Base-by-base conservation (phyloP, 1,140 invertebrate genomes). In the Megathymus violae region DNA sequence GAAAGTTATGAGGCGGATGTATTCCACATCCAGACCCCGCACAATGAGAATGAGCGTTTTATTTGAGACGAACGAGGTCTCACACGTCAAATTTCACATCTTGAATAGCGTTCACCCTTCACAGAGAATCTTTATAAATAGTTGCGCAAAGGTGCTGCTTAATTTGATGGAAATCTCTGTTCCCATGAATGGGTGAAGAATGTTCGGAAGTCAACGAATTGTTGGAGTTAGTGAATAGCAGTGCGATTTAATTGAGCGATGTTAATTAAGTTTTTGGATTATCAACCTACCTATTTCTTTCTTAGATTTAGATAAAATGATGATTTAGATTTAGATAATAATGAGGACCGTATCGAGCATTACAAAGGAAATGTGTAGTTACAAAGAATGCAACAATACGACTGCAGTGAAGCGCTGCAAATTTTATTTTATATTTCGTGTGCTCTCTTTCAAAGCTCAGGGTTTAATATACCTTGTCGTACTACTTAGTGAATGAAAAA, bases 41-140 rank as follows among this genome's bases (percentile, higher is more conserved):
- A 88, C 82, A 86, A 88, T 81, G 60, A 36, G 50, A 74, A 44
- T n/a, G n/a, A n/a, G n/a, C 72, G 73, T 71, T 81, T 77, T 77
- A 82, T 82, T 80, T 64, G 69, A 73, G 64, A n/a, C n/a, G n/a
- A n/a, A 51, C 62, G 65, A 81, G 79, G 82, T 81, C 83, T 82
- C 76, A 85, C 83, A 90, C 88, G 85, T 90, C 85, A 88, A 90
- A 88, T 90, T 90, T 86, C 84, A 88, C 81, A 81, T 82, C 76
- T 75, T 88, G 83, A 90, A 90, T 86, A 71, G 81, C 56, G 25
- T 41, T 58, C 75, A 72, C 82, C 79, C 81, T 72, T 62, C 69
- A 47, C 73, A 64, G 62, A 70, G 76, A 90, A 90, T 90, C 85
- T 88, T 89, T 89, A 88, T 85, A 89, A 89, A 89, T 89, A 89